Conservation (phyloP, 1,140 invertebrate genomes). For the Aphis craccivora region DNA sequence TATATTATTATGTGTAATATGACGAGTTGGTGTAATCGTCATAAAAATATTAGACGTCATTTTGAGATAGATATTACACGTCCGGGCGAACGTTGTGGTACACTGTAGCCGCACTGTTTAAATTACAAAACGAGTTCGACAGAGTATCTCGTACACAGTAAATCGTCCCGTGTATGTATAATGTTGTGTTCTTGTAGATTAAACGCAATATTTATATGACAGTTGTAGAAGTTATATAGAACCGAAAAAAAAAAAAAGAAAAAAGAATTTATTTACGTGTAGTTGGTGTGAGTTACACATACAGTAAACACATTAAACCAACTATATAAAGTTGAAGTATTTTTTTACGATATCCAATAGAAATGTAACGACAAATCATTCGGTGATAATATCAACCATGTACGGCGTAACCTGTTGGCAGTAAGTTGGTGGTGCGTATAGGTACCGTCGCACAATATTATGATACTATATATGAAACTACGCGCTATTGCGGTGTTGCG, state of each 20-base stretch:
- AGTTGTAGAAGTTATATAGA: slow-evolving; percentile 14
- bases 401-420: not conserved
- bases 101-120: not conserved
- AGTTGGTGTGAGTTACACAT: slow-evolving; percentile 39
- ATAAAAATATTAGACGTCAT: not conserved
- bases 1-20: not conserved
- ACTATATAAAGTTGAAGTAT: slow-evolving; percentile 8
- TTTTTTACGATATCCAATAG: slow-evolving; percentile 51
- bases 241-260: not conserved
- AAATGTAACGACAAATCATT: slow-evolving; percentile 54
- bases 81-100: not conserved
- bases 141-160: not conserved
- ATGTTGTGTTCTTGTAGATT: slow-evolving; percentile 16
- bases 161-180: not conserved
- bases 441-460: not conserved
- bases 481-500: not conserved
- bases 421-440: not conserved
- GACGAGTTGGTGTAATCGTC: not conserved
- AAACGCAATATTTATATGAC: slow-evolving; percentile 29
- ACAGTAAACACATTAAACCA: slow-evolving; percentile 35
- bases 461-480: not conserved
- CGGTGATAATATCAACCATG: slow-evolving; percentile 46
- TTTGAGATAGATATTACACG: not conserved
- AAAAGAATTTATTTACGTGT: slow-evolving; percentile 19
- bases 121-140: slow-evolving; percentile 33